These are phyloP conservation scores for Sarcophaga carnaria DNA, from an alignment of 2,888 invertebrate genomes.

Conservation along the genomic window DNA sequence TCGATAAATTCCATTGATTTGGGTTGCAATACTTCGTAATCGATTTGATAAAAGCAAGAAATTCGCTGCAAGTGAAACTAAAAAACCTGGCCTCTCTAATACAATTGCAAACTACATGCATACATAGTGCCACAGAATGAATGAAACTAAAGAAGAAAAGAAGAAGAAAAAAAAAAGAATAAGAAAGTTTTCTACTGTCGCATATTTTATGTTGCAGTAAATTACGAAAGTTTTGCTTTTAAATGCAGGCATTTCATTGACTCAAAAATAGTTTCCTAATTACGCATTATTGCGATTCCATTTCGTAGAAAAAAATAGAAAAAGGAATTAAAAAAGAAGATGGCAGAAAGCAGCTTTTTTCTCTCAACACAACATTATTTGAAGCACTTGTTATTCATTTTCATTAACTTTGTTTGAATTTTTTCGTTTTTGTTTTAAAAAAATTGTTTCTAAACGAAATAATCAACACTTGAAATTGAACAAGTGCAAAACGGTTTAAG, in stretches of 20 bases:
- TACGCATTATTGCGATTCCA: conserved; percentile 58
- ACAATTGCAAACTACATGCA: background rate
- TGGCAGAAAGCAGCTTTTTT: conserved; percentile 38
- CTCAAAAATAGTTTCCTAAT: conserved; percentile 68
- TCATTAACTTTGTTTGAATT: background rate
- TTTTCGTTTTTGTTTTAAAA: background rate
- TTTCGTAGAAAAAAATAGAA: conserved; percentile 5
- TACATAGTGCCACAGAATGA: background rate
- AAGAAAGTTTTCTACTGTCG: conserved; percentile 65
- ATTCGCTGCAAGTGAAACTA: too few species aligned
- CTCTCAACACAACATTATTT: conserved; percentile 40
- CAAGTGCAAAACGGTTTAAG: background rate
- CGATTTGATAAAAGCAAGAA: too few species aligned
- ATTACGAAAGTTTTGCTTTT: conserved; percentile 71
- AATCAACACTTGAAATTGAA: background rate
- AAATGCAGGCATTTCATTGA: conserved; percentile 70
- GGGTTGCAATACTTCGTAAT: too few species aligned
- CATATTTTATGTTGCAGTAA: conserved; percentile 69
- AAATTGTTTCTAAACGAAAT: background rate
- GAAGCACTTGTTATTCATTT: conserved; percentile 30
- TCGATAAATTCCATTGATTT: too few species aligned
- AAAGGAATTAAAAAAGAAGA: background rate
- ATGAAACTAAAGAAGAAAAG: background rate
- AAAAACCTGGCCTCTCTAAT: conserved; percentile 23
- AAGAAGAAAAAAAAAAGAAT: conserved; percentile 20